These are phyloP conservation scores for Dicyrtomina minuta DNA, from an alignment of 2,888 invertebrate genomes.

Conservation along the genomic window DNA sequence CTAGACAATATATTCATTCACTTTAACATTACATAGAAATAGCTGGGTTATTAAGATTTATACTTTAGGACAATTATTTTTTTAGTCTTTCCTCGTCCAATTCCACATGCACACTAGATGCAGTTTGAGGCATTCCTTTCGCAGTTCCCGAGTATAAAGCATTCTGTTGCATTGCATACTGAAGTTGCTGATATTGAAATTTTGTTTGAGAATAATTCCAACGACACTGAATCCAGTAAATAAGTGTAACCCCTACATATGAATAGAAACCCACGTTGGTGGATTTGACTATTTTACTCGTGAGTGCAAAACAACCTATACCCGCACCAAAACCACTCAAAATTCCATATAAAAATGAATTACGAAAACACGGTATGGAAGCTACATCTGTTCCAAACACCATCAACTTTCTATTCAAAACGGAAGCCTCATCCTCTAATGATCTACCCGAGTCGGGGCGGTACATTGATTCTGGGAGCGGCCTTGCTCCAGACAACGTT, in stretches of 20 bases:
- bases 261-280: slow-evolving; percentile 68
- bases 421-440: slow-evolving; percentile 31
- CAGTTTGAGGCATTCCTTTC: no score
- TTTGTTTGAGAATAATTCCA: slow-evolving; percentile 68
- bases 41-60: no score
- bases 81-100: no score
- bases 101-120: no score
- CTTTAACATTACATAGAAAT: no score
- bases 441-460: no score
- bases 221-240: slow-evolving; percentile 66
- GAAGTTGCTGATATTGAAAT: slow-evolving; percentile 66
- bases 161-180: slow-evolving; percentile 65
- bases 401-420: slow-evolving; percentile 56
- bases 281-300: slow-evolving; percentile 67
- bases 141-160: slow-evolving; percentile 67
- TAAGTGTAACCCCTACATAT: slow-evolving; percentile 66
- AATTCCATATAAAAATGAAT: slow-evolving; percentile 74
- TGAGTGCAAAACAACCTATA: slow-evolving; percentile 69
- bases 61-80: no score
- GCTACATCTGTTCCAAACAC: slow-evolving; percentile 72
- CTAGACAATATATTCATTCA: not conserved
- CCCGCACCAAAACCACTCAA: slow-evolving; percentile 69
- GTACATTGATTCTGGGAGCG: no score
- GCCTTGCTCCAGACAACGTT: not conserved
- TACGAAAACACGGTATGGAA: slow-evolving; percentile 77